These are phyloP conservation scores for Oncorhynchus tshawytscha DNA, from an alignment of 2,113 vertebrate species.

Conservation along the genomic window DNA sequence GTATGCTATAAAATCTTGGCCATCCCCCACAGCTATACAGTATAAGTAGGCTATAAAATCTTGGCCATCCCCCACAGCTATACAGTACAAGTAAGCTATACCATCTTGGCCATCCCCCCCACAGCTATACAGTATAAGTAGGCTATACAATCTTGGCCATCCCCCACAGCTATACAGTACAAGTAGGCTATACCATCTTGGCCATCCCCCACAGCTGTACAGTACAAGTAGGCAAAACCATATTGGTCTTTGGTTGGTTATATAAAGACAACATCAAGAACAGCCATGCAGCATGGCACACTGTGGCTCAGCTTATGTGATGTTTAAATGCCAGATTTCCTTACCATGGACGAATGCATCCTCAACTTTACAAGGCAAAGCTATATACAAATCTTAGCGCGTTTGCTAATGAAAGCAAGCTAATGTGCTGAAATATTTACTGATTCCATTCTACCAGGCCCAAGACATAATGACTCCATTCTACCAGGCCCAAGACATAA, in stretches of 20 bases:
- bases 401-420: conserved; percentile 20
- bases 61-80: too few species aligned
- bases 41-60: too few species aligned
- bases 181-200: too few species aligned
- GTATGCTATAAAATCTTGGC: too few species aligned
- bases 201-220: conserved; percentile 41
- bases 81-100: too few species aligned
- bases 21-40: too few species aligned
- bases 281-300: conserved; percentile 32
- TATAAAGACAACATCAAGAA: conserved; percentile 38
- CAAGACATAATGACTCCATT: too few species aligned
- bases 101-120: too few species aligned
- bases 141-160: too few species aligned
- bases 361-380: conserved; percentile 6
- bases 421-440: conserved; percentile 33
- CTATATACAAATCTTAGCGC: neutral
- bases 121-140: too few species aligned
- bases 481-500: too few species aligned
- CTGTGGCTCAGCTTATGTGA: conserved; percentile 36
- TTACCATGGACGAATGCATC: neutral
- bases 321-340: neutral
- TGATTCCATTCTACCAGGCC: neutral
- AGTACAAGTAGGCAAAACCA: conserved; percentile 33
- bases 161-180: too few species aligned
- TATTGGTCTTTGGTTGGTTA: conserved; percentile 42